phyloP scores from a whole-genome alignment of 2,888 invertebrate species.

The Protodeltote pygarga region DNA sequence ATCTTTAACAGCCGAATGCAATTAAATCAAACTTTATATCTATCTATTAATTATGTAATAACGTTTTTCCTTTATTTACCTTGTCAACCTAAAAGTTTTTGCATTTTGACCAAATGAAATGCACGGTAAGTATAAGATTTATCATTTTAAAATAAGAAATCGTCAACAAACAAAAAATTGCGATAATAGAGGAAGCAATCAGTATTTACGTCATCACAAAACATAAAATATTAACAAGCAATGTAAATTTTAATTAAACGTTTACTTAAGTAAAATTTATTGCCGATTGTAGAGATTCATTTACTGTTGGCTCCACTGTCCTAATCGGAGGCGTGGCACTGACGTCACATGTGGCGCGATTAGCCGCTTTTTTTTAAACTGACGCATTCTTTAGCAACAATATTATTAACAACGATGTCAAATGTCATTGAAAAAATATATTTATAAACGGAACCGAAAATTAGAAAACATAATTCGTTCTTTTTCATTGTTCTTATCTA shows the following conservation, averaged over 20 bases:
- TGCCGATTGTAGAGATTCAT: conserved; percentile 2
- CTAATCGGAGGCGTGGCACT: conserved; percentile 62
- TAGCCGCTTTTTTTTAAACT: conserved; percentile 26
- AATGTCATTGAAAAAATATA: conserved; percentile 9
- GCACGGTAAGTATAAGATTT: too few species aligned
- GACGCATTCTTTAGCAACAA: neutral
- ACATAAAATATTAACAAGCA: neutral
- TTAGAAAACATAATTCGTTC: conserved; percentile 8
- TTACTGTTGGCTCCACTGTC: conserved; percentile 32
- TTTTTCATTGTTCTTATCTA: conserved; percentile 4
- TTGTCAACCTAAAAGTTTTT: too few species aligned
- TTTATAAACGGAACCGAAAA: neutral
- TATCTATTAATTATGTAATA: too few species aligned
- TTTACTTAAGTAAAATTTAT: neutral
- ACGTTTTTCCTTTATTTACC: too few species aligned
- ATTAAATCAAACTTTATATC: too few species aligned
- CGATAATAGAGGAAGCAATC: too few species aligned
- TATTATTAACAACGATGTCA: conserved; percentile 14
- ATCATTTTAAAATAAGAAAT: too few species aligned
- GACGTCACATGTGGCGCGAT: conserved; percentile 55
- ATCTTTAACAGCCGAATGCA: too few species aligned
- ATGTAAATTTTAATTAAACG: neutral
- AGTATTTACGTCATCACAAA: neutral
- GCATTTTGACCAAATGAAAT: too few species aligned
- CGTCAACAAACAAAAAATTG: too few species aligned